Evolutionary conservation across 2,888 invertebrate genomes (phyloP).

Genomic region (Tenodera sinensis): DNA sequence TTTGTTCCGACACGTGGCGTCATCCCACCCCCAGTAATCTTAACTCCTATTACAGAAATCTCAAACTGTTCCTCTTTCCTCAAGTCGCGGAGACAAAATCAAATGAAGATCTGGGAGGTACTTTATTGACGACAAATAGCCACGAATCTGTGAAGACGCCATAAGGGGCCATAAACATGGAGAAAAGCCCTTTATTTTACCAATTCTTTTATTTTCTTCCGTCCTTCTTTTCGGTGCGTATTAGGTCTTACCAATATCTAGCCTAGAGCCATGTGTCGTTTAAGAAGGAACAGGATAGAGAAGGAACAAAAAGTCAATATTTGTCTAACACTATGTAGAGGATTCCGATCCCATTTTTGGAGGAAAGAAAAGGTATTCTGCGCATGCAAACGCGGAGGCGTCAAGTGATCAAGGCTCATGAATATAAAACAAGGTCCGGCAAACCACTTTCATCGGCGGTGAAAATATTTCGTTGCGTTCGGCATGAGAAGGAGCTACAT

Average conservation of each 20-base stretch:
- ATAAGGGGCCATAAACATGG: neutral
- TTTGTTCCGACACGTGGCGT: conserved; percentile 2
- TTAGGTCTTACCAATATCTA: neutral
- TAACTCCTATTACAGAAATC: neutral
- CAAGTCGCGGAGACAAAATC: neutral
- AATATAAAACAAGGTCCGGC: neutral
- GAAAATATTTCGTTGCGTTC: neutral
- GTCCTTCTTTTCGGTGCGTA: neutral
- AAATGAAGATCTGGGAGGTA: conserved; percentile 6
- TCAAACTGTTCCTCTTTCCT: neutral
- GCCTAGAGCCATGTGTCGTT: neutral
- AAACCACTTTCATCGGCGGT: neutral
- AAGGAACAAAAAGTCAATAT: neutral
- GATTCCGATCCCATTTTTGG: neutral
- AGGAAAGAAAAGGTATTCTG: neutral
- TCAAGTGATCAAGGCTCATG: neutral
- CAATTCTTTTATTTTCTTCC: neutral
- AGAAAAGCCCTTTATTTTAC: neutral
- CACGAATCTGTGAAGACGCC: neutral
- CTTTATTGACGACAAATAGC: conserved; percentile 13
- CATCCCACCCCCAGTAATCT: neutral
- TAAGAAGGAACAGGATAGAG: neutral
- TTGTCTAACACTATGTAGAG: neutral
- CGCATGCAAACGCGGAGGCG: neutral
- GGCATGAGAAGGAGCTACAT: neutral